A percentile compares a stretch with the other conserved stretches of the same genome.
Evolutionary conservation across 2,888 invertebrate species (phyloP).

Genomic region (Acleris cristana): DNA sequence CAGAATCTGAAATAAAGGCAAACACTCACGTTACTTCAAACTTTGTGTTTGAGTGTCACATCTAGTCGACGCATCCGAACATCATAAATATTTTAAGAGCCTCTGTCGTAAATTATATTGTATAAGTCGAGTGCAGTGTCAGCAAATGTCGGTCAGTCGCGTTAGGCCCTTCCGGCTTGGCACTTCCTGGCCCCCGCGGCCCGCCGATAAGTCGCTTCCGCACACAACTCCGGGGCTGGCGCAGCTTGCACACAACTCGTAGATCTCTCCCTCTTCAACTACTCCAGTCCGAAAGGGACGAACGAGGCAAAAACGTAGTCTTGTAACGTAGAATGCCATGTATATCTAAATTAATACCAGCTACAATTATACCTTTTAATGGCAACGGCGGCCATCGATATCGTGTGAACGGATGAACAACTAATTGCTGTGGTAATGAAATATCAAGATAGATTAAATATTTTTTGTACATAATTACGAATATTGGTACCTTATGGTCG

Average conservation of each 20-base stretch:
- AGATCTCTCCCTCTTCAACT: neutral
- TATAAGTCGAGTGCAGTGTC: constrained; percentile 14
- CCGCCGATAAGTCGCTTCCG: constrained; percentile 54
- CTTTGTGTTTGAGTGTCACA: too few relatives aligned
- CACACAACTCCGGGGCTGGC: constrained; percentile 40
- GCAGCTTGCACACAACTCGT: constrained; percentile 18
- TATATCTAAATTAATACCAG: constrained; percentile 19
- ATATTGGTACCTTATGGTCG: too few relatives aligned
- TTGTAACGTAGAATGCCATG: constrained; percentile 14
- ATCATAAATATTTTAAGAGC: too few relatives aligned
- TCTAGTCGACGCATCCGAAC: too few relatives aligned
- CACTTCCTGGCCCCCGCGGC: constrained; percentile 50
- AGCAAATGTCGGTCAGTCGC: constrained; percentile 45
- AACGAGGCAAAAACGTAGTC: neutral
- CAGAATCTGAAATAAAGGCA: too few relatives aligned
- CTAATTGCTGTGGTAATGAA: neutral
- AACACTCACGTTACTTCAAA: too few relatives aligned
- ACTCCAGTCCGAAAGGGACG: neutral
- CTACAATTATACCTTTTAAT: constrained; percentile 25
- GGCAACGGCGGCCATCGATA: constrained; percentile 9
- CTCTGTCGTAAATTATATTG: too few relatives aligned
- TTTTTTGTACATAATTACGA: too few relatives aligned
- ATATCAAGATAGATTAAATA: neutral
- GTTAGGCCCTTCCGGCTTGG: constrained; percentile 53
- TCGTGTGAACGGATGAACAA: constrained; percentile 27